Evolutionary conservation across 2,797 vertebrate species (phyloP), one percentile per base, ranked within the genome.

Genomic region (Calcarius lapponicus): DNA sequence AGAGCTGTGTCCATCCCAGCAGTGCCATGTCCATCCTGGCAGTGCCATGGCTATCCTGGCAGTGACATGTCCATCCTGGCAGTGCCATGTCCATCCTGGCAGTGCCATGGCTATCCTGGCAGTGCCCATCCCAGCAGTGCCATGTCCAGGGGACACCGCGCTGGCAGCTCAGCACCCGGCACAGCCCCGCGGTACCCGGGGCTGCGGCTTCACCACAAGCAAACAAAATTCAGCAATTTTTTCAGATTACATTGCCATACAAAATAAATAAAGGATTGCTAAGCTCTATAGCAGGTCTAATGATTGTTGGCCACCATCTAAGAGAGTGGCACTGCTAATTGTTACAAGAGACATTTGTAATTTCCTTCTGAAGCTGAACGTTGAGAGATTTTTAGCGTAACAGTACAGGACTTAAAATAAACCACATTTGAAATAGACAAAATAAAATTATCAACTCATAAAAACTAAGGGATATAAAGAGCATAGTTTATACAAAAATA

Each of bases 381-480:
- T 12, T 6, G 51, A 47, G 70, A 79, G 43, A 29, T 25, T 84
- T 92, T 90, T 93, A 88, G 76, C 92, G 89, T 91, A 90, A 93
- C 60, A 67, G 79, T 38, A 76, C 12, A 88, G 56, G 79, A 88
- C 26, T 86, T 88, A 48, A 94, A 91, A 90, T 70, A 28, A 83
- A 61, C 15, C 62, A 62, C 28, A 21, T 72, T 50, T 90, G 91
- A 92, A 92, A 95, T 92, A 94, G 24, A 95, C 78, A 93, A 90
- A 96, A 92, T 86, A 80, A 94, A 94, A 91, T 81, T 28, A 80
- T 67, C 73, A 96, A 94, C 76, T 90, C 73, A 92, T 93, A 92
- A 79, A 97, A 97, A 88, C 88, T 67, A 81, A 92, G 60, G 67
- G 64, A 84, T 93, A 92, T 50, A 91, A 75, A 95, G 76, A 90